phyloP scores from a whole-genome alignment of 2,888 invertebrate species.

The Dasypolia templi region DNA sequence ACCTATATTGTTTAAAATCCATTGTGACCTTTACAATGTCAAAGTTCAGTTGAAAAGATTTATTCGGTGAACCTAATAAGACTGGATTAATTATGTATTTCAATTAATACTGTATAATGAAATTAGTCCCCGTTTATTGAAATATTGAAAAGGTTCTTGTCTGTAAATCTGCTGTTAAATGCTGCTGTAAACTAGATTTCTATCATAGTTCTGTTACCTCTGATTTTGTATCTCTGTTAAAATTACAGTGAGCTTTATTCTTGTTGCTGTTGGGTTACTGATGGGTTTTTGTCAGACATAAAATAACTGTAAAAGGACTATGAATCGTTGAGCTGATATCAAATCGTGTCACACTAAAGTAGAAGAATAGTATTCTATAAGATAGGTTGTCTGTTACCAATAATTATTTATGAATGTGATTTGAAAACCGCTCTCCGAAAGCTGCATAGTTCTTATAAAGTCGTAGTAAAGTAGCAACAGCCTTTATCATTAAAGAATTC shows the following conservation, averaged over 20 bases:
- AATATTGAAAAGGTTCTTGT: not conserved
- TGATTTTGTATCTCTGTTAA: not conserved
- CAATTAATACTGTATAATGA: not conserved
- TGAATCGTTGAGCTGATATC: too few relatives aligned
- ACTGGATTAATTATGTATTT: not conserved
- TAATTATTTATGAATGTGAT: not conserved
- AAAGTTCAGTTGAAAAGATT: conserved; percentile 10
- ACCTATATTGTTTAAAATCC: not conserved
- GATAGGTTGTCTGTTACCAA: too few relatives aligned
- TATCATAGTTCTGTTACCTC: too few relatives aligned
- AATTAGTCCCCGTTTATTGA: not conserved
- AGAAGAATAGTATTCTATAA: not conserved
- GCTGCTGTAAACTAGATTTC: not conserved
- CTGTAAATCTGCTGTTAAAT: not conserved
- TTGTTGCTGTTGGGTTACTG: too few relatives aligned
- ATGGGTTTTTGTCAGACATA: too few relatives aligned
- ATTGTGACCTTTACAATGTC: not conserved
- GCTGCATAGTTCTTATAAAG: not conserved
- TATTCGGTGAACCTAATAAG: conserved; percentile 1
- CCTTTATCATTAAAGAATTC: not conserved
- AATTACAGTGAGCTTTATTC: too few relatives aligned
- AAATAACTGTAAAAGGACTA: too few relatives aligned
- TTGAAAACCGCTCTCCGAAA: not conserved
- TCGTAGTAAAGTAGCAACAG: not conserved
- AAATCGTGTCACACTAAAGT: too few relatives aligned